These are phyloP conservation scores for Amphipoea lucens DNA, from an alignment of 2,888 invertebrate genomes.

Conservation along the genomic window DNA sequence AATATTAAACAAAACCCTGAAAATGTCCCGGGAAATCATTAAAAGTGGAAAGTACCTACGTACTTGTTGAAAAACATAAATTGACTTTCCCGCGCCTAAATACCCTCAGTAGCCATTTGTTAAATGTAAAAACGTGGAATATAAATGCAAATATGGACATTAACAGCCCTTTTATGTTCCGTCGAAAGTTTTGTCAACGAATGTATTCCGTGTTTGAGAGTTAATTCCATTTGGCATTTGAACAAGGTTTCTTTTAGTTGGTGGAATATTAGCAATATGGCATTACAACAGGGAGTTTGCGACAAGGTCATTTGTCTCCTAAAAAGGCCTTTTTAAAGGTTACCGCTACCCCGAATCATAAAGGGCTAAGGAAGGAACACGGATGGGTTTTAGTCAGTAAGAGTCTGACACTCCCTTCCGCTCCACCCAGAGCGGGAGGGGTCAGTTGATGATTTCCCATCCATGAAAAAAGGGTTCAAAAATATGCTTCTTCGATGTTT, in stretches of 20 bases:
- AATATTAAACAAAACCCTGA: conserved; percentile 21
- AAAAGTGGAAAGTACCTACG: conserved; percentile 14
- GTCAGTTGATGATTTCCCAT: no score
- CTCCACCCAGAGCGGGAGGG: no score
- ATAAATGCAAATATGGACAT: conserved; percentile 62
- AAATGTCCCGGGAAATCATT: conserved; percentile 57
- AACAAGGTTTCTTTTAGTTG: conserved; percentile 20
- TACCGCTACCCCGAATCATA: no score
- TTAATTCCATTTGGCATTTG: conserved; percentile 21
- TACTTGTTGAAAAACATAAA: conserved; percentile 57
- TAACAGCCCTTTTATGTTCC: conserved; percentile 58
- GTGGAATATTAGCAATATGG: not conserved
- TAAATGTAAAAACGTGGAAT: conserved; percentile 56
- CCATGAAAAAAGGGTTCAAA: not conserved
- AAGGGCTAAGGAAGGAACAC: no score
- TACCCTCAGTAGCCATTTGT: conserved; percentile 53
- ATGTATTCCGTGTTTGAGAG: conserved; percentile 49
- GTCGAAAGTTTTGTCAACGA: conserved; percentile 56
- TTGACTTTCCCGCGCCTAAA: conserved; percentile 54
- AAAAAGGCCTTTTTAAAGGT: no score
- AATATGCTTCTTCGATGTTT: not conserved
- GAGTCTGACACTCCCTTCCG: no score
- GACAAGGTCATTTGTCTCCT: not conserved
- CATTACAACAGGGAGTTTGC: not conserved
- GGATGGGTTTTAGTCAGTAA: no score